Conservation (phyloP, 2,797 vertebrate genomes). For the Lagodon rhomboides region DNA sequence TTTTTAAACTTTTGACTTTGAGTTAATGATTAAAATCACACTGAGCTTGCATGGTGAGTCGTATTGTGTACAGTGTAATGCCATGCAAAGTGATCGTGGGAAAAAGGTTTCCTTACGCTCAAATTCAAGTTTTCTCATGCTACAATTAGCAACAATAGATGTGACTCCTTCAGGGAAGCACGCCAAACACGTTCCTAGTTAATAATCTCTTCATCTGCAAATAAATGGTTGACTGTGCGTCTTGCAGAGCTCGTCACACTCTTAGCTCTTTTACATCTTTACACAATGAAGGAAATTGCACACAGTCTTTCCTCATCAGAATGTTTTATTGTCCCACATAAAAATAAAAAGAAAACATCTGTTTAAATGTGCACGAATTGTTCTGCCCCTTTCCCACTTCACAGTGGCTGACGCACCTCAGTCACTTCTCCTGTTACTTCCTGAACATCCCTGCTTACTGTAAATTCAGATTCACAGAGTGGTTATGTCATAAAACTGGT, state of each 20-base stretch:
- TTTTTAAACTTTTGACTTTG: too few relatives aligned
- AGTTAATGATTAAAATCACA: too few relatives aligned
- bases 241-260: not conserved
- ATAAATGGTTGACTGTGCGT: not conserved
- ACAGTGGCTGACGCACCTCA: not conserved
- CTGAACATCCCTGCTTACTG: not conserved
- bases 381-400: not conserved
- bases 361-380: too few relatives aligned
- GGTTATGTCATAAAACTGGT: not conserved
- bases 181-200: fast-evolving
- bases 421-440: not conserved
- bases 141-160: not conserved
- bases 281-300: not conserved
- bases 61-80: too few relatives aligned
- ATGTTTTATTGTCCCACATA: too few relatives aligned
- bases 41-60: too few relatives aligned
- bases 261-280: not conserved
- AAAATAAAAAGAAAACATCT: not conserved
- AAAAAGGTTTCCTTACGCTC: too few relatives aligned
- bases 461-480: not conserved
- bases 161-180: conserved; percentile 10
- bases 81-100: too few relatives aligned
- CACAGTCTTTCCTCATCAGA: too few relatives aligned
- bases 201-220: not conserved
- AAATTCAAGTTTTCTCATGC: too few relatives aligned